Base-by-base conservation (phyloP, 2,888 invertebrate species). In the Nomada goodeniana region DNA sequence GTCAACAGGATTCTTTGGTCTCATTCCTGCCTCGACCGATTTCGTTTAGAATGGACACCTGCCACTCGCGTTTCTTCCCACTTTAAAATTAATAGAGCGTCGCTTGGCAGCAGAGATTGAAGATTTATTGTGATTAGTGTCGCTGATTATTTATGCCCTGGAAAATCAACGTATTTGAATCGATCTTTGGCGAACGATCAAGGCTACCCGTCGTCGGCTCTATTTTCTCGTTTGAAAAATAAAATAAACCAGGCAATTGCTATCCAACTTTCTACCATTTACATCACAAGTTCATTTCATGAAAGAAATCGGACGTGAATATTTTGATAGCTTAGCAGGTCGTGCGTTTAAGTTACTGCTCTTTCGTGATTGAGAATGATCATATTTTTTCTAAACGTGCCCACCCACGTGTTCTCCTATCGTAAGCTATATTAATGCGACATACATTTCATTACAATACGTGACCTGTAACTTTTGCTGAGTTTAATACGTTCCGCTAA, bases 251-350 rank as follows among this genome's bases (percentile, higher is more conserved):
- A 10, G 20, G 1, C 69, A 29, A 29, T 72, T 64, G 44, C 29
- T 55, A 55, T 71, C 15, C 65, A 3, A 70, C 70, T 55, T 65
- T 70, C 76, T 76, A 71, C 60, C 76, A 64, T 69, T 65, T 73
- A 52, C 77, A 65, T 73, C 60, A 60, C 2, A 26, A 36, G 36
- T 59, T 15, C 42, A 59, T 53, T 60, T 61, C 36, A 29, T 29
- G 52, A 44, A 65, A 57, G 42, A 73, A 36, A 59, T 42, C 36
- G 42, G 71, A 70, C 44, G 15, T 20, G 42, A 50, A 23, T 36
- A n/a, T 57, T 23, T 59, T 13, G 36, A n/a, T 15, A 20, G 23
- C 15, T n/a, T 11, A 11, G 3, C 29, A 1, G 1, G 7, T 3
- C 29, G 7, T 42, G n/a, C 0, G 18, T 11, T 68, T 23, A 10